Conservation (phyloP, 2,888 invertebrate species). For the Andricus curvator region DNA sequence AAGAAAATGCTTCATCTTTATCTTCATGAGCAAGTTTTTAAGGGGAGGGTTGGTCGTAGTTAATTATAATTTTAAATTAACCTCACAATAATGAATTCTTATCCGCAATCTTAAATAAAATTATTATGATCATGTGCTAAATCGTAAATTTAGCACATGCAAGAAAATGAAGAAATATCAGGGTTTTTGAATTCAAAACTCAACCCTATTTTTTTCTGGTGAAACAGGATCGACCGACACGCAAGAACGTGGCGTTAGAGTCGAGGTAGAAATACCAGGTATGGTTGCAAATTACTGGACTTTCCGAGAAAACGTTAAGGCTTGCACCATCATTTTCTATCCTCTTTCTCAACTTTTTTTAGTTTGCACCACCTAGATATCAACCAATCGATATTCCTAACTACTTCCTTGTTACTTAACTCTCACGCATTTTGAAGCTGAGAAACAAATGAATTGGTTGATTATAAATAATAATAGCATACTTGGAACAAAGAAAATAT, state of each 20-base stretch:
- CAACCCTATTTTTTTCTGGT: background rate
- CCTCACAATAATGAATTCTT: background rate
- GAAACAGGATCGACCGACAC: slow-evolving; percentile 20
- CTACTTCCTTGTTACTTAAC: background rate
- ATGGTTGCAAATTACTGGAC: slow-evolving; percentile 35
- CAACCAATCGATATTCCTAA: slow-evolving; percentile 16
- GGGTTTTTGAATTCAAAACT: background rate
- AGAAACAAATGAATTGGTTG: background rate
- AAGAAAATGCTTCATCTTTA: background rate
- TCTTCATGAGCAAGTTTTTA: background rate
- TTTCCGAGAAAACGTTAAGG: slow-evolving; percentile 34
- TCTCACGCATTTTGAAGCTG: background rate
- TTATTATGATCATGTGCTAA: background rate
- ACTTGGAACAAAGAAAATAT: background rate
- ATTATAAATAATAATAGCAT: background rate
- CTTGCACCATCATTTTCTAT: slow-evolving; percentile 30
- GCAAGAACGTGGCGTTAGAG: slow-evolving; percentile 8
- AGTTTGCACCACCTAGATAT: background rate
- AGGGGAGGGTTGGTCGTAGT: background rate
- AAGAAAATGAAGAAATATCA: no score
- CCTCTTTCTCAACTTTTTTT: background rate
- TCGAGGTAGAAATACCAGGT: slow-evolving; percentile 32
- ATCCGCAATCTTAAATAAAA: background rate
- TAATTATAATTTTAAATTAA: background rate
- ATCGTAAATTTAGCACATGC: background rate